Conservation (phyloP, 2,113 vertebrate species). For the Percopsis transmontana region DNA sequence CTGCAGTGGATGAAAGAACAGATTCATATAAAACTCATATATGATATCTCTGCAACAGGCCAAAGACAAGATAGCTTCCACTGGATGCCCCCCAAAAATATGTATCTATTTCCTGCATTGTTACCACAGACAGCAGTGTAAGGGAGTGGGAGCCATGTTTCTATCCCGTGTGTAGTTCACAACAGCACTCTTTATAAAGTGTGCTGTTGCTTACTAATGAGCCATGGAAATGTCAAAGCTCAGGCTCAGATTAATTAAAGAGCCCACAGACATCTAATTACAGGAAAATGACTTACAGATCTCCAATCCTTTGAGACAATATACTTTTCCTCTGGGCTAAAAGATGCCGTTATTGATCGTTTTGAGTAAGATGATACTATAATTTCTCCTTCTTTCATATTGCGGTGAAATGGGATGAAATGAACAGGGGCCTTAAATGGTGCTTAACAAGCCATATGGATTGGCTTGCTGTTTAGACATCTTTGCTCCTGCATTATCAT, state of each 20-base stretch:
- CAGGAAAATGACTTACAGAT: conserved; percentile 65
- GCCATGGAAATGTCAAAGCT: conserved; percentile 63
- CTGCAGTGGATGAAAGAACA: conserved; percentile 34
- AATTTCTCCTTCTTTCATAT: conserved; percentile 46
- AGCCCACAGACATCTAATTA: conserved; percentile 64
- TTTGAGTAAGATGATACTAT: conserved; percentile 54
- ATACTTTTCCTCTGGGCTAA: conserved; percentile 49
- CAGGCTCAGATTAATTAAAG: conserved; percentile 67
- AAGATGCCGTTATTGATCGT: conserved; percentile 66
- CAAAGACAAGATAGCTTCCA: conserved; percentile 16
- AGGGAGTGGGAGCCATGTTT: conserved; percentile 30
- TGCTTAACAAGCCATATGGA: conserved; percentile 38
- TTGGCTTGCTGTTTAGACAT: conserved; percentile 29
- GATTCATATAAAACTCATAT: conserved; percentile 56
- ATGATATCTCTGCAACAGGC: conserved; percentile 17
- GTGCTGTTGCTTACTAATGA: conserved; percentile 55
- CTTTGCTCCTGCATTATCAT: conserved; percentile 22
- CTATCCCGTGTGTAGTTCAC: conserved; percentile 27
- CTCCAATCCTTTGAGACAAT: conserved; percentile 43
- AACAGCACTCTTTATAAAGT: conserved; percentile 45
- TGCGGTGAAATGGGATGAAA: conserved; percentile 54
- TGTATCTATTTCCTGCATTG: conserved; percentile 27
- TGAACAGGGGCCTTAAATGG: conserved; percentile 41
- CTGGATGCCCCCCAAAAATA: conserved; percentile 24
- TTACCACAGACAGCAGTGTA: conserved; percentile 22